A percentile compares a stretch with the other conserved stretches of the same genome.
Conservation (phyloP, 2,113 vertebrate species). For the Eidolon helvum region DNA sequence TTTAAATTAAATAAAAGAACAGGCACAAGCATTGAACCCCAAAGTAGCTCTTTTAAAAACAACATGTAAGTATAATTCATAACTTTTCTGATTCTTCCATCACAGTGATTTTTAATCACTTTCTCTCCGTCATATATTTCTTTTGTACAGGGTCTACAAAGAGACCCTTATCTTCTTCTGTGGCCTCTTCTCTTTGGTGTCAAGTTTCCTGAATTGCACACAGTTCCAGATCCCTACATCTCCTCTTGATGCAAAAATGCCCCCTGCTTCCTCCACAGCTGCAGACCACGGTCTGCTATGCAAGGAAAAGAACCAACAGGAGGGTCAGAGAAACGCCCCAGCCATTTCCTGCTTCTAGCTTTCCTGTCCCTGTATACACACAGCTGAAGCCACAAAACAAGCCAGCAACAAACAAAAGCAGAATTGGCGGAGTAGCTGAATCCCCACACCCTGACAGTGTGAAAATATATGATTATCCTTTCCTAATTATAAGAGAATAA, state of each 20-base stretch:
- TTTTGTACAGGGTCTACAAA: neutral
- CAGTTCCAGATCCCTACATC: neutral
- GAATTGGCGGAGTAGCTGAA: neutral
- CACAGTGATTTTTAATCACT: neutral
- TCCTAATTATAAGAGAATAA: conserved; percentile 13
- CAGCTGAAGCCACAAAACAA: conserved; percentile 25
- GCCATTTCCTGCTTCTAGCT: conserved; percentile 38
- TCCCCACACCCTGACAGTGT: neutral
- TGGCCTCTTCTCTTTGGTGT: conserved; percentile 15
- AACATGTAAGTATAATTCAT: neutral
- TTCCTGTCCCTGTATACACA: neutral
- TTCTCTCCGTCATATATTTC: neutral
- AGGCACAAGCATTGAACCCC: neutral
- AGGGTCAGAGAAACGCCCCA: neutral
- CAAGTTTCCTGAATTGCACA: conserved; percentile 25
- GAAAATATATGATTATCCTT: conserved; percentile 36
- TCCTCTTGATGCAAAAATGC: conserved; percentile 1
- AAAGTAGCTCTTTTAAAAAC: neutral
- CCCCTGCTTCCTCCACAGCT: conserved; percentile 44
- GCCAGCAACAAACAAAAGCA: conserved; percentile 29
- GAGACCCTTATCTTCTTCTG: neutral
- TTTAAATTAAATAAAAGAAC: neutral
- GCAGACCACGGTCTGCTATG: neutral
- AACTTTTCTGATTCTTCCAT: conserved; percentile 17
- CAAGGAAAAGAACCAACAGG: neutral